A percentile compares a stretch with the other conserved stretches of the same genome.
phyloP scores from a whole-genome alignment of 2,888 invertebrate genomes.

The Luffia ferchaultella region DNA sequence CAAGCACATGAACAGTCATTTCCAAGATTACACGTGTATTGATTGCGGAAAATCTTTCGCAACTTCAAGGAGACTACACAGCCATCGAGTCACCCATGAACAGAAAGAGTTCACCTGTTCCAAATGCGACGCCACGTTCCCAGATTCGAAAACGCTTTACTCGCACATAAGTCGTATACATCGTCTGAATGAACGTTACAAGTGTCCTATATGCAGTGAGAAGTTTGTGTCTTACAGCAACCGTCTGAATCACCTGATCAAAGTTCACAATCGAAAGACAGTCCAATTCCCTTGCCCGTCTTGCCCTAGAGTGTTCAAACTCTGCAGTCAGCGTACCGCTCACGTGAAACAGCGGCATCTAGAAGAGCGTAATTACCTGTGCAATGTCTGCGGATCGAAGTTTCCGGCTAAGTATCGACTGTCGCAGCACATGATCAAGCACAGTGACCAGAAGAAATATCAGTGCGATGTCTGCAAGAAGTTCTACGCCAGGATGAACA shows the following conservation, averaged over 20 bases:
- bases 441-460: conserved; percentile 59
- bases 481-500: conserved; percentile 48
- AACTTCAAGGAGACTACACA: conserved; percentile 42
- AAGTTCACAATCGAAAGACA: conserved; percentile 45
- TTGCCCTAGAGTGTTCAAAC: conserved; percentile 46
- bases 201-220: conserved; percentile 53
- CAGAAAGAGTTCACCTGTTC: conserved; percentile 40
- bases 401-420: conserved; percentile 64
- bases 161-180: conserved; percentile 47
- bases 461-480: conserved; percentile 63
- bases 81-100: conserved; percentile 46
- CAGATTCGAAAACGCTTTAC: conserved; percentile 38
- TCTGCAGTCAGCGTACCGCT: conserved; percentile 47
- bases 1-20: conserved; percentile 23
- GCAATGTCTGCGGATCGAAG: conserved; percentile 57
- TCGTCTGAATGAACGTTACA: conserved; percentile 45
- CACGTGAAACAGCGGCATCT: conserved; percentile 50
- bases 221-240: conserved; percentile 52
- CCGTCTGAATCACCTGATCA: conserved; percentile 43
- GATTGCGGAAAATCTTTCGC: conserved; percentile 26
- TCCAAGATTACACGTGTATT: conserved; percentile 24
- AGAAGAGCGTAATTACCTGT: conserved; percentile 55
- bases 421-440: conserved; percentile 62
- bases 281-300: conserved; percentile 48
- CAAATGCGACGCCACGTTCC: conserved; percentile 28